Evolutionary conservation across 2,113 vertebrate species (phyloP).

Genomic region (Vicugna pacos): DNA sequence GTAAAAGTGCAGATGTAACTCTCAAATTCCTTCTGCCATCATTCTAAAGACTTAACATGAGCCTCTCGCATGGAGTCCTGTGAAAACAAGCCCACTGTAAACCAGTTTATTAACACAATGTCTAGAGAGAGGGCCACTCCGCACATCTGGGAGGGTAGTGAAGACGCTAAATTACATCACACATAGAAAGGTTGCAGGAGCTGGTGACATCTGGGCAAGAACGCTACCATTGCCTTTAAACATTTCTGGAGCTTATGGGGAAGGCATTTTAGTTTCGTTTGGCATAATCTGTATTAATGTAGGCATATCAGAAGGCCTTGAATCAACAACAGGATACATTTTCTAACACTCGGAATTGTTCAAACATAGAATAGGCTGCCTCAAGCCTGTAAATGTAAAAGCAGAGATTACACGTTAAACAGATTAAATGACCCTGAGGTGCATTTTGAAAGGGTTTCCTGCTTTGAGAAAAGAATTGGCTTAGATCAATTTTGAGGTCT

Average conservation of each 20-base stretch:
- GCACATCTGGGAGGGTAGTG: neutral
- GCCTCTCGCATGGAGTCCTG: neutral
- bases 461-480: neutral
- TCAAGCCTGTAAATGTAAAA: neutral
- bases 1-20: neutral
- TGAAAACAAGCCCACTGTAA: neutral
- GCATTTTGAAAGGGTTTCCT: neutral
- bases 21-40: neutral
- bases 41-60: neutral
- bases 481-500: neutral
- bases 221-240: neutral
- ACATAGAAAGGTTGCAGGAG: neutral
- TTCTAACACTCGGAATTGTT: conserved; percentile 29
- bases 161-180: neutral
- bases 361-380: neutral
- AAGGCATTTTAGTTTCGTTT: neutral
- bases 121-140: neutral
- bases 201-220: neutral
- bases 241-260: neutral
- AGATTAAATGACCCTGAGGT: neutral
- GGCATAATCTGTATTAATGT: neutral
- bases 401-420: neutral
- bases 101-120: neutral
- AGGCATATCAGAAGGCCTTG: neutral
- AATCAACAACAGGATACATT: neutral